Evolutionary conservation across 2,113 vertebrate genomes (phyloP).

Genomic region (Blennius ocellaris): DNA sequence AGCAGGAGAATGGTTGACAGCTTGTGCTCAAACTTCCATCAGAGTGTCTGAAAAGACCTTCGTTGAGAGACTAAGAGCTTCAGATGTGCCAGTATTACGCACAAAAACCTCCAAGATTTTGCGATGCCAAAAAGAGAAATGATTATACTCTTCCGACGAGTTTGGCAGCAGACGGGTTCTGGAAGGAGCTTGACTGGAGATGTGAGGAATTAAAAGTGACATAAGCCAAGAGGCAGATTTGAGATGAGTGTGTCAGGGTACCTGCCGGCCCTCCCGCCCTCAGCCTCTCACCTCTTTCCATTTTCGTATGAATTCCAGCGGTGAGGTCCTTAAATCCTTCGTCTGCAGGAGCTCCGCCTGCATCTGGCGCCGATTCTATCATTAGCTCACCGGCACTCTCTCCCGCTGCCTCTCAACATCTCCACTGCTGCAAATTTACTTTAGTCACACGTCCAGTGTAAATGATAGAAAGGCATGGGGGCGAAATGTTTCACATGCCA

Average conservation of each 20-base stretch:
- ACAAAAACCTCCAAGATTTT: neutral
- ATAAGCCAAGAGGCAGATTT: slow-evolving; percentile 48
- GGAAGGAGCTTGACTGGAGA: slow-evolving; percentile 1
- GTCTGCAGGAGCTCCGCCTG: slow-evolving; percentile 47
- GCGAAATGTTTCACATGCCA: slow-evolving; percentile 30
- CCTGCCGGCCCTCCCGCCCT: slow-evolving; percentile 27
- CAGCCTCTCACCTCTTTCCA: slow-evolving; percentile 40
- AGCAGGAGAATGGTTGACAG: too few relatives aligned
- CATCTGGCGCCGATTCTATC: slow-evolving; percentile 68
- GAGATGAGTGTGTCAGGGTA: slow-evolving; percentile 45
- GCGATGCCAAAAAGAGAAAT: neutral
- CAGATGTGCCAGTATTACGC: too few relatives aligned
- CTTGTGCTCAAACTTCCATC: too few relatives aligned
- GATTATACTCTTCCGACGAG: neutral
- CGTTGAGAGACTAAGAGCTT: neutral
- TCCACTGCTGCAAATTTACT: slow-evolving; percentile 42
- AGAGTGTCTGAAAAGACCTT: neutral
- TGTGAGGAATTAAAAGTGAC: slow-evolving; percentile 45
- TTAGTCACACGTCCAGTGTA: slow-evolving; percentile 30
- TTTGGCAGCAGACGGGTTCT: neutral
- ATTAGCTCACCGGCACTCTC: slow-evolving; percentile 46
- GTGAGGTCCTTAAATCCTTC: slow-evolving; percentile 32
- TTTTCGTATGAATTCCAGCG: slow-evolving; percentile 55
- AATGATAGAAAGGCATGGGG: slow-evolving; percentile 25
- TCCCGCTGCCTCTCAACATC: slow-evolving; percentile 29